Base-by-base conservation (phyloP, 2,888 invertebrate genomes). In the Nebria salina region DNA sequence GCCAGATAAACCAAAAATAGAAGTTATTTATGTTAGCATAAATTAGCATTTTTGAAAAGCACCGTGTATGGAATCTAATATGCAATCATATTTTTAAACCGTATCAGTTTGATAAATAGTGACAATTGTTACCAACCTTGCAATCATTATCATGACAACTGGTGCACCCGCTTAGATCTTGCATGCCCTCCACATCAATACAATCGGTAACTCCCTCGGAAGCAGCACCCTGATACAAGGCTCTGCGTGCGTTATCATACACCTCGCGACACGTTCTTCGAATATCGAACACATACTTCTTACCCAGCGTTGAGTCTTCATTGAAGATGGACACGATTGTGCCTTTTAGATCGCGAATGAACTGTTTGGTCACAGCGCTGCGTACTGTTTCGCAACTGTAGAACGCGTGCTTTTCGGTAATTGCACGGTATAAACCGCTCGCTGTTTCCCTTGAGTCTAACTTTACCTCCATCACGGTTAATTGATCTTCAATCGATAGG, bases 301-400 rank as follows among this genome's bases (percentile, higher is more conserved):
- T 96, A 8, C 97, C 97, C 75, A 95, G 89, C 8, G 95, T 94
- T 72, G 95, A 95, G 86, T 95, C 94, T 89, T 96, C 96, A 90
- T 96, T 96, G 91, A 97, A 97, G 88, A 97, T 94, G 5, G 96
- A 96, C 81, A 95, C 95, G 86, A 97, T 95, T 70, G 96, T 96
- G 82, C 97, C 97, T 92, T 95, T 97, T 83, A 97, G 91, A 89
- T 97, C 97, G 83, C 96, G 92, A 78, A 96, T 96, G 87, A 95
- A 97, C 89, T 97, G 97, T 76, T 95, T 94, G 0, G 96, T 96
- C 76, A 97, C 97, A 82, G 95, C 96, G 83, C 93, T 95, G 72
- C 96, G 91, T 13, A 97, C 97, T 0, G 97, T 97, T 88, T 97
- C 97, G 89, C 97, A 97, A 88, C 96, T 96, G 89, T 96, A 97